Percentiles rank a stretch among this genome's conserved stretches.
These are phyloP conservation scores for Lasioglossum lativentre DNA, from an alignment of 2,888 invertebrate genomes.

Conservation along the genomic window DNA sequence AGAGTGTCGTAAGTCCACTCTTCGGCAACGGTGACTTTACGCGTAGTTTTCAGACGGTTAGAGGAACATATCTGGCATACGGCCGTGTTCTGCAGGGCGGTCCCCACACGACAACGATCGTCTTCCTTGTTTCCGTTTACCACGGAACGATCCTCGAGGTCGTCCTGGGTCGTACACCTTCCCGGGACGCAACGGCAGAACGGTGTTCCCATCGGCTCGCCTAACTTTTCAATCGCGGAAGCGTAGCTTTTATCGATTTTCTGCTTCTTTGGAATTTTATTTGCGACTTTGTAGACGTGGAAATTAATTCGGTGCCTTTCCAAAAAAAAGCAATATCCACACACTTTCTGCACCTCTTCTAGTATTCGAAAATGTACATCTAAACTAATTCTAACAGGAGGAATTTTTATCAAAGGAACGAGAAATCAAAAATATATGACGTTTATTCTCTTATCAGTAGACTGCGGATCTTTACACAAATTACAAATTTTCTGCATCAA, in stretches of 20 bases:
- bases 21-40: constrained; percentile 53
- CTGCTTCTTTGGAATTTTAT: not conserved
- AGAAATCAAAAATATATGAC: too few relatives aligned
- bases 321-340: not conserved
- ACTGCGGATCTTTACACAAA: too few relatives aligned
- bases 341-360: not conserved
- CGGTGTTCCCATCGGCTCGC: not conserved
- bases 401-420: too few relatives aligned
- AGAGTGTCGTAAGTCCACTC: constrained; percentile 56
- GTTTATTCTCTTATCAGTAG: too few relatives aligned
- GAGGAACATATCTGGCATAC: constrained; percentile 33
- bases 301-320: not conserved
- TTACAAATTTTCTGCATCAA: too few relatives aligned
- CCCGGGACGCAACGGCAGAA: not conserved
- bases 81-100: constrained; percentile 7
- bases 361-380: not conserved
- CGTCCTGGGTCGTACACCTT: not conserved
- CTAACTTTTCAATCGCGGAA: not conserved
- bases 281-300: not conserved
- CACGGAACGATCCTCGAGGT: not conserved
- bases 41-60: constrained; percentile 38
- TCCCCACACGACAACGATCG: not conserved
- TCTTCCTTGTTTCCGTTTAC: not conserved
- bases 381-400: not conserved
- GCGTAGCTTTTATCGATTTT: not conserved